Base-by-base conservation (phyloP, 2,113 vertebrate species). In the Protomyctophum bolini region DNA sequence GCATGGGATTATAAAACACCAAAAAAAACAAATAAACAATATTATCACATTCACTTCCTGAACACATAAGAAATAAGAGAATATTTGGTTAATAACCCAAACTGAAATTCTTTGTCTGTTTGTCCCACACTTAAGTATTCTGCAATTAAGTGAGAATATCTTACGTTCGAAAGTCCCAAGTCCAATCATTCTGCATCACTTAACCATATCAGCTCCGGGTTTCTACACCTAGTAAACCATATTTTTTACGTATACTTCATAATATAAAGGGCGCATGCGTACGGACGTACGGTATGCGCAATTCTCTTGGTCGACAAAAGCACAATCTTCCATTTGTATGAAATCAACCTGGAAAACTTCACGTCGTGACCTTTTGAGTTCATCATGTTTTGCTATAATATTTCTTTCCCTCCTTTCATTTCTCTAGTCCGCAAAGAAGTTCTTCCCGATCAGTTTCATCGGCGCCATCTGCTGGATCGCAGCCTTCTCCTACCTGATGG, bases 401-500 rank as follows among this genome's bases (percentile, higher is more conserved):
- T 9, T 48, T 33, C 28, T 12, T 66, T 62, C 51, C 94, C 54
- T 15, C 46, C 54, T 33, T 70, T 91, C 88, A 63, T 89, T 12
- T 92, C 91, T 58, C 91, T n/a, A 98, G 96, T 77, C 88, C 0
- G 90, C 94, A n/a, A 93, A 91, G 85, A 97, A 92, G 76, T 95
- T 95, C 85, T 98, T 97, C 73, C 94, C 95, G 10, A 0, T 98
- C 86, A 94, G 95, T 0, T 98, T 98, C 92, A 86, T 98, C 63
- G 96, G 96, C n/a, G 83, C 96, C 65, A 97, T 98, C 89, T 71
- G 87, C 80, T 98, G 96, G 96, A 98, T 98, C 55, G 96, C 94
- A 29, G 81, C 77, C 48, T 98, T 98, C 90, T 98, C 96, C n/a
- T 98, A 98, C 83, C 88, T 98, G 58, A 98, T 98, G 96, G 96